A percentile compares a stretch with the other conserved stretches of the same genome.
phyloP scores from a whole-genome alignment of 2,888 invertebrate species.

The Idaea straminata region DNA sequence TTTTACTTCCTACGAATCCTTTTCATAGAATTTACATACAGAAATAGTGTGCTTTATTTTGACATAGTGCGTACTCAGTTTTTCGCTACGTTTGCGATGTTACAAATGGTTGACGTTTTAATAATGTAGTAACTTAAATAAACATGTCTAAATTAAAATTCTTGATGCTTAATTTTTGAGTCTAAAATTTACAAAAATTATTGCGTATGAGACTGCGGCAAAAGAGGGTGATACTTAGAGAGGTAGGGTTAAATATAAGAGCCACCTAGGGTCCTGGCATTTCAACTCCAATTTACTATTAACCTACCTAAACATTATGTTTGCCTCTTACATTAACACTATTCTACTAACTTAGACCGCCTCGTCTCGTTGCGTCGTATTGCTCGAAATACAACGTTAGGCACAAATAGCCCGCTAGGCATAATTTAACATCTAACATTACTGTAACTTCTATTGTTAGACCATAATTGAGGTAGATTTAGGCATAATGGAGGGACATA shows the following conservation, averaged over 20 bases:
- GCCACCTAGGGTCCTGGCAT: constrained; percentile 10
- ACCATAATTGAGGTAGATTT: constrained; percentile 39
- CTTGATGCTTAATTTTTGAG: neutral
- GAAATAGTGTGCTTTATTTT: constrained; percentile 42
- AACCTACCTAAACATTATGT: neutral
- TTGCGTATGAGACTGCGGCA: constrained; percentile 7
- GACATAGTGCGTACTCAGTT: constrained; percentile 33
- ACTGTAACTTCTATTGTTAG: constrained; percentile 34
- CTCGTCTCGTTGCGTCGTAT: constrained; percentile 4
- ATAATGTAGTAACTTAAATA: neutral
- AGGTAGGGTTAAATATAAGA: constrained; percentile 12
- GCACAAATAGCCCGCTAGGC: constrained; percentile 20
- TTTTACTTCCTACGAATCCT: constrained; percentile 40
- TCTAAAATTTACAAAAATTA: neutral
- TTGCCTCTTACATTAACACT: neutral
- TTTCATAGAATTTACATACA: constrained; percentile 49
- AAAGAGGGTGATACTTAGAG: neutral
- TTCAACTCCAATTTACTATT: constrained; percentile 2
- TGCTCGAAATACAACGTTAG: constrained; percentile 7
- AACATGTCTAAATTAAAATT: neutral
- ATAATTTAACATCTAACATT: constrained; percentile 24
- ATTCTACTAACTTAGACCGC: neutral
- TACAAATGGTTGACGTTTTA: constrained; percentile 9
- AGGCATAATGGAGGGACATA: constrained; percentile 35
- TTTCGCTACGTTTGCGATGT: constrained; percentile 28